Base-by-base conservation (phyloP, 2,888 invertebrate species). In the Ariolimax columbianus region DNA sequence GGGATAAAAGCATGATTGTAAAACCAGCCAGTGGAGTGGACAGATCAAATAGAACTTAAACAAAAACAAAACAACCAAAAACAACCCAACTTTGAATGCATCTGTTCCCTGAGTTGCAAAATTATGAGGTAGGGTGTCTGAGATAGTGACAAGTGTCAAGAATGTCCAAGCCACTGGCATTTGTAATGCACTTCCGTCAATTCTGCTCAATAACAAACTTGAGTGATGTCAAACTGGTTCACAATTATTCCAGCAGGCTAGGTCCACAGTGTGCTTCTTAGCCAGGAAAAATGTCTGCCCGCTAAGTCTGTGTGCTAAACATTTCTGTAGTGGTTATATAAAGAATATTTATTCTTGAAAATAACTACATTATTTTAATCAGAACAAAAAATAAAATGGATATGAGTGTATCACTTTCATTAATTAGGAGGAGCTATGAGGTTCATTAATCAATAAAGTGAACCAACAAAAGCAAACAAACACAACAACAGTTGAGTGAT, bases 91-190 rank as follows among this genome's bases (percentile, higher is more conserved):
- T 17, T 33, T 72, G 81, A 70, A 43, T 81, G 81, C 81, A 81
- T 81, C 72, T 81, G 72, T 68, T 81, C 81, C 81, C 81, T 81
- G 81, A 81, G 81, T 30, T 81, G 81, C 70, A 81, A 68, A 33
- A 81, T 66, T 47, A 51, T 70, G 72, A 72, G 81, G 70, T 72
- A 72, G 38, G 47, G 51, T 81, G 38, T 72, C 51, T 72, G 7
- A 72, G 40, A 72, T 4, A 72, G 19, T 38, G 3, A 26, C 38
- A 38, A 26, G 23, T 9, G 14, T 40, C 19, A 79, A 79, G 68
- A 63, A 66, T 79, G 47, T 79, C 26, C 38, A n/a, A 63, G 63
- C 79, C 23, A 68, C 47, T 66, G 19, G 43, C 40, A 43, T n/a
- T n/a, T 14, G 14, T n/a, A 40, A 40, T 30, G 40, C 23, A 72